Evolutionary conservation across 1,140 invertebrate species (phyloP), one percentile per base, ranked within the genome.

Genomic region (Brachionus manjavacas): DNA sequence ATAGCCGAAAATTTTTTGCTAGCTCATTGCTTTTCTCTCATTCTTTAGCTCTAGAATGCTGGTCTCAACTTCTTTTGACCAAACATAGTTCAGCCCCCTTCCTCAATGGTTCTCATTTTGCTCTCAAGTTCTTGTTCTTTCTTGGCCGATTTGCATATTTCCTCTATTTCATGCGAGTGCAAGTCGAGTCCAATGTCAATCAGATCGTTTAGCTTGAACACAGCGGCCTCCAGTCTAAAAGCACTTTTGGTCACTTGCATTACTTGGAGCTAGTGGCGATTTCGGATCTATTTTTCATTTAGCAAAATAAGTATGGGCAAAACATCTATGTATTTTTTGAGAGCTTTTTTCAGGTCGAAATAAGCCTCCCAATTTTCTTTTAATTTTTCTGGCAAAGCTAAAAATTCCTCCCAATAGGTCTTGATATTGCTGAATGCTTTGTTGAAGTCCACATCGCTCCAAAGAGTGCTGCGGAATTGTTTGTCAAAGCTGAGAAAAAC

Each of bases 201-300:
- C n/a, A n/a, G n/a, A n/a, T n/a, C n/a, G n/a, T n/a, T n/a, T n/a
- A n/a, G n/a, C n/a, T n/a, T n/a, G n/a, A n/a, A n/a, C n/a, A n/a
- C n/a, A n/a, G n/a, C n/a, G n/a, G 74, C 88, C 85, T 90, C 89
- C 74, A 90, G 86, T 85, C 88, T 88, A 86, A 90, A 89, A 14
- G 88, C 87, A 72, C 87, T 88, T 68, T 87, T 87, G 60, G 89
- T 89, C 14, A 89, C 88, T 64, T 87, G 86, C 89, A 90, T 90
- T 46, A 90, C 88, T 86, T 89, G 87, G 12, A 89, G 85, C 89
- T 89, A 90, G 84, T 90, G 89, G 35, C 89, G 88, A 86, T 89
- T 90, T n/a, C 88, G 86, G 39, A 90, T 90, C 86, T 89, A 89
- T 55, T 52, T 72, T 74, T 52, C 70, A 64, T 60, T 55, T 20